phyloP scores from a whole-genome alignment of 1,140 invertebrate species.

The Brachionus manjavacas region DNA sequence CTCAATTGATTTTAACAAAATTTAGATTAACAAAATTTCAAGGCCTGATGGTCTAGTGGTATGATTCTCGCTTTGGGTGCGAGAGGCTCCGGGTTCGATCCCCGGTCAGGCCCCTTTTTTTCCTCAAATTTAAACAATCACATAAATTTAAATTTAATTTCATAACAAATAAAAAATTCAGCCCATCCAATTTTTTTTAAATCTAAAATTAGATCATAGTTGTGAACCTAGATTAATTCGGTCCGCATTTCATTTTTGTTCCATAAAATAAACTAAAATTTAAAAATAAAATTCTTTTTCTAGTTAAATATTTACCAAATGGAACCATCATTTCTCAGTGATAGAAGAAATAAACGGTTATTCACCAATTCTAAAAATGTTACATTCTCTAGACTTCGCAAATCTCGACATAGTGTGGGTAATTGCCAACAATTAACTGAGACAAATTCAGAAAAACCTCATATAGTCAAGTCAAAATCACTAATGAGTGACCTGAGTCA shows the following conservation, averaged over 20 bases:
- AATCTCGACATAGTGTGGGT: background rate
- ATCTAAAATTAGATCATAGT: background rate
- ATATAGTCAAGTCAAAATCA: background rate
- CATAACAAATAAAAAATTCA: background rate
- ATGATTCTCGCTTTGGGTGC: conserved; percentile 40
- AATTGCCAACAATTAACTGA: background rate
- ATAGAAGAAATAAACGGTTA: background rate
- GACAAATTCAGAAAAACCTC: background rate
- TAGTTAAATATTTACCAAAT: background rate
- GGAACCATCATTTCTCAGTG: background rate
- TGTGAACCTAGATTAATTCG: background rate
- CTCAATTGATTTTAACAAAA: background rate
- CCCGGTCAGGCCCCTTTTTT: conserved; percentile 28
- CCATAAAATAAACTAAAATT: background rate
- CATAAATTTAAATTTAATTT: conserved; percentile 2
- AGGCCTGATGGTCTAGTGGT: conserved; percentile 38
- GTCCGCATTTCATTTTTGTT: background rate
- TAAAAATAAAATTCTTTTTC: background rate
- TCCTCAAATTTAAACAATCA: background rate
- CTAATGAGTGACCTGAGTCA: background rate
- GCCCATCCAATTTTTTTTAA: background rate
- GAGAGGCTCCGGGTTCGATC: conserved; percentile 25
- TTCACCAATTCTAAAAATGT: background rate
- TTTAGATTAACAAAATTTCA: background rate
- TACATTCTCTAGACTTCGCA: background rate